Conservation (phyloP, 2,113 vertebrate genomes). For the Percopsis transmontana region DNA sequence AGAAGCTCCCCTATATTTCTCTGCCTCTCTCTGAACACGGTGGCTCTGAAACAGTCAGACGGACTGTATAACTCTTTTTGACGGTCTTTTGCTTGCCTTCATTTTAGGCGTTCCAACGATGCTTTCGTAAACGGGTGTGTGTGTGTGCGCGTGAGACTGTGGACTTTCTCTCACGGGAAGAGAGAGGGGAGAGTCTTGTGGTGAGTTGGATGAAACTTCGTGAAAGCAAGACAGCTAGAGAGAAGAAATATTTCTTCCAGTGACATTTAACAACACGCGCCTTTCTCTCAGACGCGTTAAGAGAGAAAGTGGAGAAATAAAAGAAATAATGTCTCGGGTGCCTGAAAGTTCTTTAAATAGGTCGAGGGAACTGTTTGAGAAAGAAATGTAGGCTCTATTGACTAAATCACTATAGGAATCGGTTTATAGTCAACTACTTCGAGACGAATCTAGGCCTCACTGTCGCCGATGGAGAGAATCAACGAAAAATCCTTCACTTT, state of each 20-base stretch:
- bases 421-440: background rate
- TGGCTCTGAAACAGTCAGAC: background rate
- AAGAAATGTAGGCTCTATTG: background rate
- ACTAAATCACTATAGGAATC: background rate
- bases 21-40: background rate
- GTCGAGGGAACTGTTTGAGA: too few relatives aligned
- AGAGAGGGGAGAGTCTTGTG: background rate
- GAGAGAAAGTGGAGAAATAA: background rate
- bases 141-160: background rate
- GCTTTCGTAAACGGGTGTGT: too few relatives aligned
- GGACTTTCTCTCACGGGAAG: background rate
- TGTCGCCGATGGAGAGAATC: conserved; percentile 1
- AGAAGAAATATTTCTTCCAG: background rate
- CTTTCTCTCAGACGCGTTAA: background rate
- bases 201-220: background rate
- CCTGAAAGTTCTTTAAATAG: too few relatives aligned
- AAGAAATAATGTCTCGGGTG: too few relatives aligned
- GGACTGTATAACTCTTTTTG: background rate
- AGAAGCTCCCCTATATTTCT: background rate
- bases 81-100: too few relatives aligned
- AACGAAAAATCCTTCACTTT: background rate
- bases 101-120: too few relatives aligned
- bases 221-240: background rate
- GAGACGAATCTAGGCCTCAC: background rate
- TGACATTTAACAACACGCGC: too few relatives aligned